Evolutionary conservation across 2,113 vertebrate species (phyloP).

Genomic region (Mystacornis crossleyi): DNA sequence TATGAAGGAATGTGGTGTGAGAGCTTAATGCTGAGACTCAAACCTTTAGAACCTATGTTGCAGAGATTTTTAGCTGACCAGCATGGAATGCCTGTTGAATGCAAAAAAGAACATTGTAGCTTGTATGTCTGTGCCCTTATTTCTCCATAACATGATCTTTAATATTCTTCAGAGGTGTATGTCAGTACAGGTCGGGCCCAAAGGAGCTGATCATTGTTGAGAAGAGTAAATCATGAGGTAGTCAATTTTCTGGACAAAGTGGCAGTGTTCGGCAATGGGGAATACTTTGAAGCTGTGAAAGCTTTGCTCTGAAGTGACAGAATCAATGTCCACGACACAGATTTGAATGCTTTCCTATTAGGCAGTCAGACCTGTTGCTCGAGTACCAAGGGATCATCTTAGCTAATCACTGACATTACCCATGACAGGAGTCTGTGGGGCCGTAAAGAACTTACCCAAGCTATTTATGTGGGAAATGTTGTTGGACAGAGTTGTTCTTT

Average conservation of each 20-base stretch:
- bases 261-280: neutral
- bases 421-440: neutral
- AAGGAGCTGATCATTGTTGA: neutral
- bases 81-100: neutral
- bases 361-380: neutral
- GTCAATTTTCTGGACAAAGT: neutral
- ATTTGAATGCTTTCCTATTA: slow-evolving; percentile 41
- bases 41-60: neutral
- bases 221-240: neutral
- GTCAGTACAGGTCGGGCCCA: neutral
- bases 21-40: neutral
- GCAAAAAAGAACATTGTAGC: neutral
- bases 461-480: neutral
- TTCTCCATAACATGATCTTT: neutral
- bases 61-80: neutral
- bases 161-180: neutral
- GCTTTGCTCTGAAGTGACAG: slow-evolving; percentile 33
- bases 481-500: neutral
- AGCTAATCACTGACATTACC: slow-evolving; percentile 19
- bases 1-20: neutral
- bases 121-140: neutral
- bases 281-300: slow-evolving; percentile 10
- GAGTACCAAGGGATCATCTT: neutral
- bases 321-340: slow-evolving; percentile 31
- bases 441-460: neutral